These are phyloP conservation scores for Istiophorus platypterus DNA, from an alignment of 2,113 vertebrate species.

Conservation along the genomic window DNA sequence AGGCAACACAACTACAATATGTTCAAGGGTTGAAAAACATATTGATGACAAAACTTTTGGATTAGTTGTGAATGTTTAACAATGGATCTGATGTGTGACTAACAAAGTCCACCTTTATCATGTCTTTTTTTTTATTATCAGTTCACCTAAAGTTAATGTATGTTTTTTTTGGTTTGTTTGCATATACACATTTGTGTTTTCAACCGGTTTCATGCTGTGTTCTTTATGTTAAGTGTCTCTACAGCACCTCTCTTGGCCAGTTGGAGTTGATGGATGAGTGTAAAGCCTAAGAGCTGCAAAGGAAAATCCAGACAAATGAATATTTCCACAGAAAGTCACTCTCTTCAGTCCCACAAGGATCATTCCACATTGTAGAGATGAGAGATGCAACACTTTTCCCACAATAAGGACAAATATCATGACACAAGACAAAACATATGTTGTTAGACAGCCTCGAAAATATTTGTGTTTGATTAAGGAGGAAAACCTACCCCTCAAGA, in stretches of 20 bases:
- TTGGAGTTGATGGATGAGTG: constrained; percentile 30
- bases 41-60: background rate
- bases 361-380: background rate
- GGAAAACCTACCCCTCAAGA: background rate
- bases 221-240: background rate
- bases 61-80: background rate
- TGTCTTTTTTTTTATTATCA: background rate
- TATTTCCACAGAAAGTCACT: constrained; percentile 40
- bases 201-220: background rate
- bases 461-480: background rate
- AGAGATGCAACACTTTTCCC: background rate
- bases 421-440: background rate
- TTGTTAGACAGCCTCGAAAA: background rate
- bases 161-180: background rate
- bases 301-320: background rate
- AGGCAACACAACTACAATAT: background rate
- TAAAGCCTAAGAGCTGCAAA: background rate
- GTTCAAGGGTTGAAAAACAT: background rate
- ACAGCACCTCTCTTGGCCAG: background rate
- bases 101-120: background rate
- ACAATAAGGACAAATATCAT: background rate
- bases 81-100: background rate
- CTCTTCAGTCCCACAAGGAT: background rate
- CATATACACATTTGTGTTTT: background rate
- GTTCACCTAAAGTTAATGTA: background rate